Conservation (phyloP, 2,888 invertebrate genomes). For the Troilus luridus region DNA sequence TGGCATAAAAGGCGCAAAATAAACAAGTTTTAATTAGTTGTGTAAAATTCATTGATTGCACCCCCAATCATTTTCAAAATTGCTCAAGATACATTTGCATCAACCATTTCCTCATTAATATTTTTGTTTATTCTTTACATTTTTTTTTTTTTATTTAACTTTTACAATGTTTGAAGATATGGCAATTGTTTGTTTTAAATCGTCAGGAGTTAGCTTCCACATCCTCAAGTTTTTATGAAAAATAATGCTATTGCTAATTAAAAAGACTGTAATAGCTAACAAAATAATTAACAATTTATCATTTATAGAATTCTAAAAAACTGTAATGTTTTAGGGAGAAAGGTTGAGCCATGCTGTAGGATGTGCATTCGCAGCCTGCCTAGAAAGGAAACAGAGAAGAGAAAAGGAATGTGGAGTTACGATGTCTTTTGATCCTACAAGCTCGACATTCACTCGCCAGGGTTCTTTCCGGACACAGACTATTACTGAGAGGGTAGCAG, state of each 20-base stretch:
- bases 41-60: too few relatives aligned
- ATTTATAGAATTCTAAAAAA: not conserved
- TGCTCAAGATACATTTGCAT: too few relatives aligned
- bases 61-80: too few relatives aligned
- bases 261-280: not conserved
- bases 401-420: slow-evolving; percentile 97
- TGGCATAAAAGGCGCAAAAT: too few relatives aligned
- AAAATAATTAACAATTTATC: not conserved
- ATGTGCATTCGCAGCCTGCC: slow-evolving; percentile 98
- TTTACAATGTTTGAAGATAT: not conserved
- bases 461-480: slow-evolving; percentile 92
- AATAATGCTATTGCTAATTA: not conserved
- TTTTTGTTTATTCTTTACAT: too few relatives aligned
- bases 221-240: not conserved
- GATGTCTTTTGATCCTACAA: slow-evolving; percentile 92
- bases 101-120: too few relatives aligned
- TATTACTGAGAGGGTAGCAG: slow-evolving; percentile 82
- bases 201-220: not conserved
- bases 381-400: slow-evolving; percentile 96
- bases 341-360: slow-evolving; percentile 98
- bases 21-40: too few relatives aligned
- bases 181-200: not conserved
- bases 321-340: slow-evolving; percentile 80
- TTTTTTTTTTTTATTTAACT: not conserved
- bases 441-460: slow-evolving; percentile 91